Conservation (phyloP, 2,797 vertebrate genomes). For the Chaetophractus vellerosus region DNA sequence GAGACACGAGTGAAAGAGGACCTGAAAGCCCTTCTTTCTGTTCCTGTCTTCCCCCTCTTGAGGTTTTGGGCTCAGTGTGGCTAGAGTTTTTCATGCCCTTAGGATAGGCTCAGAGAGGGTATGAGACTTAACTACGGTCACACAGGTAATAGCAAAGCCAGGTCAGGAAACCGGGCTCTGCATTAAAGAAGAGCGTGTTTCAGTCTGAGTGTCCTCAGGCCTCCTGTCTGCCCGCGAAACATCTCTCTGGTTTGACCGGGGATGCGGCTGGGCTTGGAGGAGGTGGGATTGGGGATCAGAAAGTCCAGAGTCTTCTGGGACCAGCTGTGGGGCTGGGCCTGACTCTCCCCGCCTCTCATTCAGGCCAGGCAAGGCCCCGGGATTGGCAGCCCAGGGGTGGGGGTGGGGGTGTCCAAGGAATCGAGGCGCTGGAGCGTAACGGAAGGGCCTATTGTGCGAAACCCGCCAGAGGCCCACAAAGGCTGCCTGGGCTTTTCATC, state of each 20-base stretch:
- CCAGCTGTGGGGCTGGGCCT: slow-evolving; percentile 66
- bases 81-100: neutral
- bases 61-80: neutral
- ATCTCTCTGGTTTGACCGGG: slow-evolving; percentile 66
- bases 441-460: slow-evolving; percentile 86
- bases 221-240: slow-evolving; percentile 60
- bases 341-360: slow-evolving; percentile 76
- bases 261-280: slow-evolving; percentile 62
- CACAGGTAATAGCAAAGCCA: slow-evolving; percentile 23
- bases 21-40: neutral
- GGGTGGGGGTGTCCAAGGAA: slow-evolving; percentile 81
- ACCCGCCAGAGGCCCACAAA: slow-evolving; percentile 86
- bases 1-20: neutral
- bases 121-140: slow-evolving; percentile 57
- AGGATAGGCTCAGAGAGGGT: neutral
- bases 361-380: slow-evolving; percentile 72
- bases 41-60: neutral
- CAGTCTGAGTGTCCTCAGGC: slow-evolving; percentile 21
- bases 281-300: slow-evolving; percentile 65
- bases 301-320: slow-evolving; percentile 80
- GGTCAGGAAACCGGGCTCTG: slow-evolving; percentile 48
- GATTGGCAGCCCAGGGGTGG: slow-evolving; percentile 81
- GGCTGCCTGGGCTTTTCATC: slow-evolving; percentile 85
- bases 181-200: neutral
- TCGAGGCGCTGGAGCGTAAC: slow-evolving; percentile 83